phyloP scores from a whole-genome alignment of 1,140 invertebrate species.

The Schlechtendalia chinensis region DNA sequence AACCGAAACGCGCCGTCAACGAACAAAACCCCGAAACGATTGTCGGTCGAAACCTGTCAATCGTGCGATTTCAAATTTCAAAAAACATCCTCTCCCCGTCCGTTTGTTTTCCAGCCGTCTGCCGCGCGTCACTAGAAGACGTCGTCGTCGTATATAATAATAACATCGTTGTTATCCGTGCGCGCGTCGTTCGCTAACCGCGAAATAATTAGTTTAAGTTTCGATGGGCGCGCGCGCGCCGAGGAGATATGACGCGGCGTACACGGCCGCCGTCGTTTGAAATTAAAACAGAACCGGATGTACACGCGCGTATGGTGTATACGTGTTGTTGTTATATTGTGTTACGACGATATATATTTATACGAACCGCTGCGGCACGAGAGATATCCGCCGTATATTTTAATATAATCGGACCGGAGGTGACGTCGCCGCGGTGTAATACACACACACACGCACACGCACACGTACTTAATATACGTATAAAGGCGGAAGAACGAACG shows the following conservation, averaged over 20 bases:
- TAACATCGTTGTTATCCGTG: not conserved
- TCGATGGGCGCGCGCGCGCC: not conserved
- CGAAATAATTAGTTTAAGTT: constrained; percentile 47
- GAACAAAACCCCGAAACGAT: too few relatives aligned
- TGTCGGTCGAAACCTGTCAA: too few relatives aligned
- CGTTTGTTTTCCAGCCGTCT: too few relatives aligned
- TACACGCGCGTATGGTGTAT: not conserved
- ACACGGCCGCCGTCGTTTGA: not conserved
- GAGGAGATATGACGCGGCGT: too few relatives aligned
- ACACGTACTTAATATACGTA: too few relatives aligned
- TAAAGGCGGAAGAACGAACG: not conserved
- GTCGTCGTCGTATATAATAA: too few relatives aligned
- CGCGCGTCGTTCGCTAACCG: too few relatives aligned
- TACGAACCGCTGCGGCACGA: not conserved
- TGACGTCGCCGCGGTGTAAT: not conserved
- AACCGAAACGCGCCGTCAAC: too few relatives aligned
- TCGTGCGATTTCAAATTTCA: too few relatives aligned
- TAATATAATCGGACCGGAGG: constrained; percentile 26
- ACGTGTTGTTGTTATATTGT: not conserved
- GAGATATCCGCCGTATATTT: constrained; percentile 12
- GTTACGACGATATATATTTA: not conserved
- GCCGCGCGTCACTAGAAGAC: too few relatives aligned
- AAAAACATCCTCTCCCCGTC: too few relatives aligned
- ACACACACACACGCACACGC: too few relatives aligned
- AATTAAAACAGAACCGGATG: constrained; percentile 42